phyloP scores from a whole-genome alignment of 2,113 vertebrate genomes.

The Nothoprocta pentlandii region DNA sequence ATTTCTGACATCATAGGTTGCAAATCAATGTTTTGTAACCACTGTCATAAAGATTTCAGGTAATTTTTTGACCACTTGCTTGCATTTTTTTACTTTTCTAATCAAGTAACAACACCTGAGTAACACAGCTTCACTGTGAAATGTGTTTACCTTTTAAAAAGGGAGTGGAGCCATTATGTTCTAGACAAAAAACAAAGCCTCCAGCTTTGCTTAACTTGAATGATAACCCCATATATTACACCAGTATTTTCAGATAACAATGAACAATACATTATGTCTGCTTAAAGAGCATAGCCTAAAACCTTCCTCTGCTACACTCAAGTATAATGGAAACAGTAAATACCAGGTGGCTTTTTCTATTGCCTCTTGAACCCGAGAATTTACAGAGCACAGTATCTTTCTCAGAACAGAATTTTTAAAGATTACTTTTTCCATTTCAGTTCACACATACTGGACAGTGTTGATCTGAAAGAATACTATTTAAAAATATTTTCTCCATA shows the following conservation, averaged over 20 bases:
- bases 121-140: background rate
- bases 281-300: conserved; percentile 19
- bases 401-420: background rate
- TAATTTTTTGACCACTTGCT: background rate
- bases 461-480: background rate
- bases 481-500: conserved; percentile 28
- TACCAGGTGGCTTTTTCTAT: background rate
- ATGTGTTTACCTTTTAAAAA: conserved; percentile 20
- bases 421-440: background rate
- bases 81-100: background rate
- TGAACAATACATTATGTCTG: conserved; percentile 26
- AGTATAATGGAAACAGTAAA: background rate
- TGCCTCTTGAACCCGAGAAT: background rate
- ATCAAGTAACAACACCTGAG: background rate
- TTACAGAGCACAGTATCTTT: background rate
- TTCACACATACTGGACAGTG: background rate
- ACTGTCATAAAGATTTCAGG: background rate
- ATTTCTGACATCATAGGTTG: background rate
- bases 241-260: conserved; percentile 13
- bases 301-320: background rate
- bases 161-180: background rate
- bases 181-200: background rate
- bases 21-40: background rate
- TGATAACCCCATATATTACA: background rate
- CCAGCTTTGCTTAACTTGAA: conserved; percentile 38